These are phyloP conservation scores for Euphonia xanthogaster DNA, from an alignment of 2,797 vertebrate species.

Conservation along the genomic window DNA sequence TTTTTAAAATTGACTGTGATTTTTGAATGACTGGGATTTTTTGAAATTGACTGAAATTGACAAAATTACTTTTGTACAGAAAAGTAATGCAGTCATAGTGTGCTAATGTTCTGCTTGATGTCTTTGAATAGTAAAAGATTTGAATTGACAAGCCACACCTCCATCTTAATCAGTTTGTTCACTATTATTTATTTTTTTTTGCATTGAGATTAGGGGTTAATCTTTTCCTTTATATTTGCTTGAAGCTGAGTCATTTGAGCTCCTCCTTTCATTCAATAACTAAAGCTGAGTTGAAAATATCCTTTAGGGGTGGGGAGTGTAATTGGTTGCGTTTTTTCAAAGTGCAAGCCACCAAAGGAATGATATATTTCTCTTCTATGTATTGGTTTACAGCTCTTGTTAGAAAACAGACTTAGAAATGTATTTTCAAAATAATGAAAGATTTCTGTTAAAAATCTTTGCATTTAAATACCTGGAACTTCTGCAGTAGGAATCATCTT, in stretches of 20 bases:
- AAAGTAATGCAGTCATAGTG: background rate
- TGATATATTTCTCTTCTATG: background rate
- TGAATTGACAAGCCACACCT: background rate
- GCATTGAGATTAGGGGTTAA: background rate
- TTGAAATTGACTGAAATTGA: background rate
- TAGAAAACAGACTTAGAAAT: background rate
- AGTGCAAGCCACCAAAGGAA: background rate
- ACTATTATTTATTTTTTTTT: background rate
- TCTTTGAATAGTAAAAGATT: background rate
- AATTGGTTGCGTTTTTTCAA: background rate
- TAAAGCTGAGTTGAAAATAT: constrained; percentile 10
- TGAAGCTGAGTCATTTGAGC: constrained; percentile 43
- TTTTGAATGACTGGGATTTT: background rate
- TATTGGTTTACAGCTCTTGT: background rate
- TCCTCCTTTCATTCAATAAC: constrained; percentile 25
- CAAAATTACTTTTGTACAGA: background rate
- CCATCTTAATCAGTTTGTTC: background rate
- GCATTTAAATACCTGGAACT: background rate
- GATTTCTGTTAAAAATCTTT: background rate
- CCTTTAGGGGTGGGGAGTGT: background rate
- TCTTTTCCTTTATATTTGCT: constrained; percentile 1
- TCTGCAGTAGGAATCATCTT: background rate
- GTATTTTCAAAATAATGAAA: background rate
- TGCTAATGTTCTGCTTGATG: background rate
- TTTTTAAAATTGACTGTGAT: background rate